Conservation (phyloP, 2,113 vertebrate species). For the Carassius carassius region DNA sequence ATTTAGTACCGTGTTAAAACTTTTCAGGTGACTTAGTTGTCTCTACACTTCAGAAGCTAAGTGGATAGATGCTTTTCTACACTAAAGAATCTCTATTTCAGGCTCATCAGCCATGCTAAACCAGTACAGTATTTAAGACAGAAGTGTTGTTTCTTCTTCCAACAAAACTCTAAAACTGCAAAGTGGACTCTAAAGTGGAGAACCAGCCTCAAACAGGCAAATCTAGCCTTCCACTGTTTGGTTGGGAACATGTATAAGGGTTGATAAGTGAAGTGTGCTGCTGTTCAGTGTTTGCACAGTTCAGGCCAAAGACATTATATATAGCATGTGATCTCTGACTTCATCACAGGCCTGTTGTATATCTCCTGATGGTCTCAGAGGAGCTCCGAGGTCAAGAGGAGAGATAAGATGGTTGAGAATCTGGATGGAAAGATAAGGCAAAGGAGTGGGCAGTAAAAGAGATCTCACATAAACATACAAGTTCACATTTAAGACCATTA, state of each 20-base stretch:
- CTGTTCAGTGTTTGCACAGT: conserved; percentile 35
- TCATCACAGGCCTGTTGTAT: conserved; percentile 53
- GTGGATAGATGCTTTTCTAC: not conserved
- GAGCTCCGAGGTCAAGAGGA: conserved; percentile 39
- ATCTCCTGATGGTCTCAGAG: conserved; percentile 42
- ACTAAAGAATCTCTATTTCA: not conserved
- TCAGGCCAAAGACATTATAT: conserved; percentile 43
- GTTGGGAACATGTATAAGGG: not conserved
- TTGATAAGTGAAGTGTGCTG: not conserved
- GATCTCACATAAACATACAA: not conserved
- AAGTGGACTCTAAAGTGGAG: not conserved
- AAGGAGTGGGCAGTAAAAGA: not conserved
- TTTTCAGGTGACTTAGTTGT: not conserved
- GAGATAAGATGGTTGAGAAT: conserved; percentile 50
- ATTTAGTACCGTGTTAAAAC: not conserved
- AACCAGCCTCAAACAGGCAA: not conserved
- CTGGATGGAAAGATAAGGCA: conserved; percentile 63
- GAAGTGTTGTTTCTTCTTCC: not conserved
- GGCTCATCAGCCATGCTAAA: not conserved
- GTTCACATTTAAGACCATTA: not conserved
- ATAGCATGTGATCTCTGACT: conserved; percentile 45
- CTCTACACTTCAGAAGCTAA: not conserved
- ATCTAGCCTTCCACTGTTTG: not conserved
- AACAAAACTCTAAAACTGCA: not conserved
- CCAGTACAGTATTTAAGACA: not conserved